These are phyloP conservation scores for Drosophila kikkawai DNA, from an alignment of 1,140 invertebrate species.

Conservation along the genomic window DNA sequence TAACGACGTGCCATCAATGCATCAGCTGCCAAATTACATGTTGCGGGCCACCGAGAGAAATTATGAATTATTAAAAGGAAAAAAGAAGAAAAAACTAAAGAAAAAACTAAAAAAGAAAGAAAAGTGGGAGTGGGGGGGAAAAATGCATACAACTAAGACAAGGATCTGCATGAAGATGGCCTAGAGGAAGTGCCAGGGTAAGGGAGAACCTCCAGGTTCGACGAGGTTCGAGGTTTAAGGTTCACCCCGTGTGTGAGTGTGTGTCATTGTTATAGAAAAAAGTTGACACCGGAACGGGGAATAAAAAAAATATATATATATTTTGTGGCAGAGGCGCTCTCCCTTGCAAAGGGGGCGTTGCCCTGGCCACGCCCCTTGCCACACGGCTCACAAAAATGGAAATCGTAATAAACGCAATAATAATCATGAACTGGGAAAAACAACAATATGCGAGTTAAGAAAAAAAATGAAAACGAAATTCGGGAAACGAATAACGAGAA, in stretches of 20 bases:
- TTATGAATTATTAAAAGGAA: conserved; percentile 53
- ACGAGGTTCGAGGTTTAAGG: conserved; percentile 13
- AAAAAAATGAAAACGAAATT: conserved; percentile 3
- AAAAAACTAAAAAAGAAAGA: conserved; percentile 4
- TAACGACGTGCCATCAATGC: conserved; percentile 53
- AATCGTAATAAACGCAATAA: conserved; percentile 79
- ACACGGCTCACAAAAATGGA: conserved; percentile 65
- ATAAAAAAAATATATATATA: conserved; percentile 17
- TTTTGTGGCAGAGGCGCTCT: conserved; percentile 2
- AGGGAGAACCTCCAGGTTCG: not conserved
- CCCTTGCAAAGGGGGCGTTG: conserved; percentile 49
- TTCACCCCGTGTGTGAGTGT: conserved; percentile 17
- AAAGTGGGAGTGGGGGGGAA: conserved; percentile 10
- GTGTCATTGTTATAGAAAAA: conserved; percentile 72
- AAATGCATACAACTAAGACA: conserved; percentile 31
- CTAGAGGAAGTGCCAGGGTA: not conserved
- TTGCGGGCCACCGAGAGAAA: conserved; percentile 42
- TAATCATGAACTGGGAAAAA: conserved; percentile 72
- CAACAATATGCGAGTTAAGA: conserved; percentile 52
- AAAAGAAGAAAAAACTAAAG: conserved; percentile 19
- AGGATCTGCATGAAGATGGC: conserved; percentile 34
- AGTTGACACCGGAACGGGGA: conserved; percentile 75
- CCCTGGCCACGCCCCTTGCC: conserved; percentile 61
- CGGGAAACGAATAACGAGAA: not conserved
- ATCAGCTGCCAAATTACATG: conserved; percentile 73